Evolutionary conservation across 2,888 invertebrate genomes (phyloP).

Genomic region (Lapara coniferarum): DNA sequence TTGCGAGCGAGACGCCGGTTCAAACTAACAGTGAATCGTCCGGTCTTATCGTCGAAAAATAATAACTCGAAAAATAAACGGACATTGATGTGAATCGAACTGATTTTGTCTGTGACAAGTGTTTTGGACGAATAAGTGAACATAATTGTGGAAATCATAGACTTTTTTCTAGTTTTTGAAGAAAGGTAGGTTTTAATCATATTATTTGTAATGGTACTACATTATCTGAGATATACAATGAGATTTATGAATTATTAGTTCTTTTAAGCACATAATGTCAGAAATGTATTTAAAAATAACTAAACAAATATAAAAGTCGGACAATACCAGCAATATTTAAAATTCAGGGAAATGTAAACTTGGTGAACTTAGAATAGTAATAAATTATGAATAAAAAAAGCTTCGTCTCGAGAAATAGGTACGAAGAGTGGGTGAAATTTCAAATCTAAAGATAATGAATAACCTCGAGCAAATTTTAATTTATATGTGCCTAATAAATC

Average conservation of each 20-base stretch:
- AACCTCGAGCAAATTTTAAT: background rate
- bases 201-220: background rate
- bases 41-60: slow-evolving; percentile 65
- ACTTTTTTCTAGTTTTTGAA: slow-evolving; percentile 32
- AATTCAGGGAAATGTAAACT: no score
- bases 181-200: slow-evolving; percentile 35
- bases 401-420: no score
- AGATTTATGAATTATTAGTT: background rate
- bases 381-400: no score
- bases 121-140: slow-evolving; percentile 37
- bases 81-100: slow-evolving; percentile 56
- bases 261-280: no score
- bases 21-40: slow-evolving; percentile 67
- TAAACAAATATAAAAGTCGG: no score
- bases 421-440: no score
- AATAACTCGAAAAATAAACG: slow-evolving; percentile 57
- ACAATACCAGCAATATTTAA: no score
- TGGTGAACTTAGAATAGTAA: no score
- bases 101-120: slow-evolving; percentile 55
- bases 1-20: slow-evolving; percentile 73
- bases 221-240: background rate
- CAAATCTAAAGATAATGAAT: background rate
- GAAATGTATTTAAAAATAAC: background rate
- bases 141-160: slow-evolving; percentile 2
- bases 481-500: background rate